Evolutionary conservation across 2,797 vertebrate genomes (phyloP).

Genomic region (Melanotaenia maccullochi): DNA sequence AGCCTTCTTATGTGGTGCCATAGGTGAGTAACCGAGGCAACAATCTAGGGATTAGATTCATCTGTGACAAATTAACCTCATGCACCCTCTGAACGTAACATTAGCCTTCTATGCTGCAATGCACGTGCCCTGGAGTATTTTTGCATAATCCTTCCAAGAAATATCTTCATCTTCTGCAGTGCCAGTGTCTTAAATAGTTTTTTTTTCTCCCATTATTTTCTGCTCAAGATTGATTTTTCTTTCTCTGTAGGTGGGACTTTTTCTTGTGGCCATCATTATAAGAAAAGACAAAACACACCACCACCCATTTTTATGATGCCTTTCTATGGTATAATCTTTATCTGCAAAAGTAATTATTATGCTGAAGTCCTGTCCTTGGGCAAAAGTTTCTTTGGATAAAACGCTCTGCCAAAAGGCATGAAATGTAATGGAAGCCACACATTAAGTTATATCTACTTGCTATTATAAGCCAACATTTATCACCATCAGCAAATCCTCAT

Average conservation of each 20-base stretch:
- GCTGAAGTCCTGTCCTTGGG: neutral
- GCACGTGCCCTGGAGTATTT: conserved; percentile 20
- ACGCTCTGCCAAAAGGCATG: neutral
- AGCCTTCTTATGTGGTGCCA: conserved; percentile 46
- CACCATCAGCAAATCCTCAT: neutral
- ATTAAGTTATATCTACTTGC: neutral
- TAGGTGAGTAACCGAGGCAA: conserved; percentile 48
- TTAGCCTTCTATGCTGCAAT: conserved; percentile 31
- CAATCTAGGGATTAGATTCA: conserved; percentile 55
- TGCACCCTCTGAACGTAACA: conserved; percentile 34
- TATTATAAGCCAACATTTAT: neutral
- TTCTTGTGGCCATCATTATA: neutral
- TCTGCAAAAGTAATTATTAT: neutral
- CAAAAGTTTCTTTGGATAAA: neutral
- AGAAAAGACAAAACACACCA: neutral
- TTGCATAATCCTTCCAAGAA: conserved; percentile 26
- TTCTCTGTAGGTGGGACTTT: conserved; percentile 1
- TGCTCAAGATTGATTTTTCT: neutral
- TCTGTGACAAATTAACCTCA: conserved; percentile 45
- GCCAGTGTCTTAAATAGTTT: neutral
- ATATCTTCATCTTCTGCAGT: conserved; percentile 10
- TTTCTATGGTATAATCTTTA: neutral
- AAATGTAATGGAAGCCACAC: neutral
- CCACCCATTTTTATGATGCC: neutral
- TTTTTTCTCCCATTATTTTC: neutral